Evolutionary conservation across 2,113 vertebrate species (phyloP), one percentile per base, ranked within the genome.

Genomic region (Xenopus borealis): DNA sequence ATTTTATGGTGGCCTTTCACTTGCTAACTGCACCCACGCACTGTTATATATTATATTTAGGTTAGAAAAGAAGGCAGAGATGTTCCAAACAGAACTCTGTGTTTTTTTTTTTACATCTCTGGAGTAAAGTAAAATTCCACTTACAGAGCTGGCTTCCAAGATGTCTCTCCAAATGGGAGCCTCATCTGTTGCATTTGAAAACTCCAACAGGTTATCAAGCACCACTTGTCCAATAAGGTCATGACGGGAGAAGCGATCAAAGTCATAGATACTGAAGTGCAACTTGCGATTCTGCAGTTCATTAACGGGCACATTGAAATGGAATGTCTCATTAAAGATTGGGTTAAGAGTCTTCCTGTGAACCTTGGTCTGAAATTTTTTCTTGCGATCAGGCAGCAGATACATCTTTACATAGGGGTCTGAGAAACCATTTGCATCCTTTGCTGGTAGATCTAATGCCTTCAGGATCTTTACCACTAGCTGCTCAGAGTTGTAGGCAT

Each of bases 321-420:
- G 94, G 78, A 97, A 96, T 0, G 95, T 96, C 92, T 97, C 95
- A 0, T 97, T 96, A 86, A 97, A 97, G 71, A 96, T 84, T 0
- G 95, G 95, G 84, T 96, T 97, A 78, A 96, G 88, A 8, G 95
- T 97, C 90, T 96, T 96, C 79, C 95, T 92, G 86, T 96, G 95
- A 69, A 97, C 95, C 88, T 92, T 96, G 71, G 95, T 97, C 86
- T 97, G 95, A 82, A 92, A 97, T 79, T 97, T 97, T 85, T 96
- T 96, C 91, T 97, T 97, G 80, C 95, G 92, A 85, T 96, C 95
- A 0, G 95, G 95, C 80, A 96, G 91, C 83, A 97, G 91, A 89
- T 97, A 97, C 83, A 96, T 97, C 89, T 96, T 97, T 76, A 97
- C 95, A 1, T 97, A 96, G 1, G 95, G 95, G 84, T 97, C 95